Evolutionary conservation across 2,888 invertebrate genomes (phyloP), one percentile per base, ranked within the genome.

Genomic region (Ornithoptera priamus): DNA sequence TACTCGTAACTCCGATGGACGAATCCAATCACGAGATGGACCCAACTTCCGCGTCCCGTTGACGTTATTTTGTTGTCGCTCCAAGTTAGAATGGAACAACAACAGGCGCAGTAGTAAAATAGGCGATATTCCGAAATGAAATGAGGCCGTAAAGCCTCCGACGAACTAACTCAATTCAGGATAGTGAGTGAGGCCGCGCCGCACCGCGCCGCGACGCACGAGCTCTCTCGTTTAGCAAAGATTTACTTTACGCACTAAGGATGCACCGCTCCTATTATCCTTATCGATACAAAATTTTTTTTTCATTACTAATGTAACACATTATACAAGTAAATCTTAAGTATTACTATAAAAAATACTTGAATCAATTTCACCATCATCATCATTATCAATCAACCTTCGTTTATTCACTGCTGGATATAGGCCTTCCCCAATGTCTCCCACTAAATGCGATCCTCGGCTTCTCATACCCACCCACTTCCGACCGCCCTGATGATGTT

Each of bases 161-260:
- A 68, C 70, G 65, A 74, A 74, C 75, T 75, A 72, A 75, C 75
- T 76, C 71, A 72, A 75, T 75, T 72, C 70, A 74, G 74, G 71
- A 73, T 73, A 73, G 75, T 72, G 74, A 75, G 76, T 30, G 30
- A 75, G 78, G 77, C 76, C 75, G 75, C 75, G 59, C 50, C 75
- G 62, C 75, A 75, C 74, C 78, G 79, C 75, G 59, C 50, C 75
- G 62, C 75, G 75, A 74, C 78, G 79, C 81, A 78, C 79, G 80
- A 78, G 68, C 73, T 74, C 73, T 69, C 76, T 80, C 82, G 78
- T 81, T 82, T 78, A 79, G 76, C 72, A 75, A 76, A 80, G 80
- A 81, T 82, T 81, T 81, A 82, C 79, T 76, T 75, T 74, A 74
- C 66, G 76, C 78, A 78, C 78, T 62, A 69, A 65, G 30, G 69